phyloP scores from a whole-genome alignment of 2,888 invertebrate genomes.

The Cistogaster globosa region DNA sequence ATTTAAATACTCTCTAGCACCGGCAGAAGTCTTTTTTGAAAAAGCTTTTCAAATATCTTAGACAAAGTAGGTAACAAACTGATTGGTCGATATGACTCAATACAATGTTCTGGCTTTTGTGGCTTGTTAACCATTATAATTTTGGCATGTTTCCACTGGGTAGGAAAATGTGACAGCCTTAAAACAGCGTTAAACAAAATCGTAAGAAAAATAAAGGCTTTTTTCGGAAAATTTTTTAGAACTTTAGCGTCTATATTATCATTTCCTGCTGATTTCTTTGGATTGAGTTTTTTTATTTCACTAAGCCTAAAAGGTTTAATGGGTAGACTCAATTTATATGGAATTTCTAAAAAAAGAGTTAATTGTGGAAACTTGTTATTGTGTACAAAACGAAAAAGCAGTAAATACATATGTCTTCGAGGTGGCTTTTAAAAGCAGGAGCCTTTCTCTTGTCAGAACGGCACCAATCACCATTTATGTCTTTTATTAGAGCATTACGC shows the following conservation, averaged over 20 bases:
- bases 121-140: slow-evolving; percentile 3
- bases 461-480: background rate
- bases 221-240: no score
- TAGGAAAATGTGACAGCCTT: slow-evolving; percentile 8
- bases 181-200: background rate
- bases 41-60: slow-evolving; percentile 12
- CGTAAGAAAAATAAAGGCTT: no score
- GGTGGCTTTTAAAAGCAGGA: no score
- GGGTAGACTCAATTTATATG: background rate
- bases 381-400: background rate
- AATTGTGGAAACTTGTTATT: background rate
- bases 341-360: background rate
- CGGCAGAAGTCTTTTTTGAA: background rate
- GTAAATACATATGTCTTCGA: slow-evolving; percentile 13
- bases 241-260: no score
- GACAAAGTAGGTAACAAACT: background rate
- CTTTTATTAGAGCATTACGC: background rate
- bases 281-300: slow-evolving; percentile 3
- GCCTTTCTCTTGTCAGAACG: background rate
- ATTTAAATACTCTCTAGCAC: no score
- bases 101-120: background rate
- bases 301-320: background rate
- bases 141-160: slow-evolving; percentile 9
- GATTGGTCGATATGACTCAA: background rate
- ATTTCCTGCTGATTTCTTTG: background rate